Evolutionary conservation across 2,797 vertebrate genomes (phyloP).

Genomic region (Prionace glauca): DNA sequence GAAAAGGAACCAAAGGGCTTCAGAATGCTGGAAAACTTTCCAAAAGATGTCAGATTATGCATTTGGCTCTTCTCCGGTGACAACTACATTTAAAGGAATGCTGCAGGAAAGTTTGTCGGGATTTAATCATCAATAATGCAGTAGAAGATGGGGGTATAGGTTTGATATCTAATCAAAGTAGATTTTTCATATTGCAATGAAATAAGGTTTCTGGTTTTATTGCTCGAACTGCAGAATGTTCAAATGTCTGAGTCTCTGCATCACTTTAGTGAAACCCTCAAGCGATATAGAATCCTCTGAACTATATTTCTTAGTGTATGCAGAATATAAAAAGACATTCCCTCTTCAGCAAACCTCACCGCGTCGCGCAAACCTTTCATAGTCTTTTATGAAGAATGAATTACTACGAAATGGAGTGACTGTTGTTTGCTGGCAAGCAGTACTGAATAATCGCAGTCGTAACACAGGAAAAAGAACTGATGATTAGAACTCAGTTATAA

Average conservation of each 20-base stretch:
- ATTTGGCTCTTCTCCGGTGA: neutral
- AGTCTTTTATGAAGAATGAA: neutral
- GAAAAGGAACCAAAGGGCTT: constrained; percentile 1
- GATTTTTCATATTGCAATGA: neutral
- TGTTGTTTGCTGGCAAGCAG: neutral
- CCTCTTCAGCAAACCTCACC: neutral
- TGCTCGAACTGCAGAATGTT: neutral
- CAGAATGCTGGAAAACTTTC: neutral
- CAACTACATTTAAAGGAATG: neutral
- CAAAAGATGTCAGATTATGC: neutral
- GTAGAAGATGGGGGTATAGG: neutral
- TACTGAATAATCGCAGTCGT: neutral
- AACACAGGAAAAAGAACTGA: neutral
- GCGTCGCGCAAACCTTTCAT: neutral
- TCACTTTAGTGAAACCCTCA: neutral
- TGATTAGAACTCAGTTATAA: neutral
- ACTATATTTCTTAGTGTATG: neutral
- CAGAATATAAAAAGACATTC: neutral
- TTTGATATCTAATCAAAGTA: neutral
- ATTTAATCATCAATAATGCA: neutral
- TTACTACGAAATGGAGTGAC: neutral
- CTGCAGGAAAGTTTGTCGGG: neutral
- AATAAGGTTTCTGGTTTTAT: neutral
- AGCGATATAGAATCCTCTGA: neutral
- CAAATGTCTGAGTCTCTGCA: neutral